Evolutionary conservation across 2,888 invertebrate species (phyloP).

Genomic region (Scelioninae gen. 2): DNA sequence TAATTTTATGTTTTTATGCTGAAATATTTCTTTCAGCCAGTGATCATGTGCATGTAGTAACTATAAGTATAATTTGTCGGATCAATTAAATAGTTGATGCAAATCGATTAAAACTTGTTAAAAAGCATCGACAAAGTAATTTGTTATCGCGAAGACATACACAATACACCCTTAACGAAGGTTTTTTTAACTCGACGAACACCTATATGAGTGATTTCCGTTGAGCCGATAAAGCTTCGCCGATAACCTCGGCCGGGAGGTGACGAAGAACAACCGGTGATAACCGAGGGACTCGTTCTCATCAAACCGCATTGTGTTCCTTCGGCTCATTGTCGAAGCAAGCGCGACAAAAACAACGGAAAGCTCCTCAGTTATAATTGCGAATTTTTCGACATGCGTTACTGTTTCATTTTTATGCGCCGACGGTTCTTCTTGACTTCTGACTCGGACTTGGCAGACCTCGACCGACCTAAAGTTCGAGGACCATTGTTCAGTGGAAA

Average conservation of each 20-base stretch:
- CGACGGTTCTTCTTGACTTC: conserved; percentile 50
- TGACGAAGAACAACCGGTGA: conserved; percentile 55
- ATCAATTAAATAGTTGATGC: no score
- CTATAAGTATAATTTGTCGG: no score
- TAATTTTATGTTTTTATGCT: no score
- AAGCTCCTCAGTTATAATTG: conserved; percentile 57
- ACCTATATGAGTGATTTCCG: conserved; percentile 53
- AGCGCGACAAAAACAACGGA: conserved; percentile 59
- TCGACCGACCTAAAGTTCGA: conserved; percentile 57
- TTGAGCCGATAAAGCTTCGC: conserved; percentile 39
- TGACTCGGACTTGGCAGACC: conserved; percentile 55
- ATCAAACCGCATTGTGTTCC: conserved; percentile 53
- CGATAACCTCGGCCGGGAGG: conserved; percentile 50
- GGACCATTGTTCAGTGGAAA: conserved; percentile 51
- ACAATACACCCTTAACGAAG: conserved; percentile 27
- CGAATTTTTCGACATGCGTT: conserved; percentile 44
- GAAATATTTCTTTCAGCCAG: no score
- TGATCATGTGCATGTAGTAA: no score
- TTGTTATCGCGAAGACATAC: no score
- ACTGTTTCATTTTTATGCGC: conserved; percentile 36
- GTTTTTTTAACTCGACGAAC: conserved; percentile 37
- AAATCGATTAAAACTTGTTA: no score
- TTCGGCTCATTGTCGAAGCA: conserved; percentile 48
- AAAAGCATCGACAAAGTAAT: no score
- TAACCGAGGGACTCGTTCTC: conserved; percentile 50